Evolutionary conservation across 2,797 vertebrate genomes (phyloP).

Genomic region (Myripristis jacobus): DNA sequence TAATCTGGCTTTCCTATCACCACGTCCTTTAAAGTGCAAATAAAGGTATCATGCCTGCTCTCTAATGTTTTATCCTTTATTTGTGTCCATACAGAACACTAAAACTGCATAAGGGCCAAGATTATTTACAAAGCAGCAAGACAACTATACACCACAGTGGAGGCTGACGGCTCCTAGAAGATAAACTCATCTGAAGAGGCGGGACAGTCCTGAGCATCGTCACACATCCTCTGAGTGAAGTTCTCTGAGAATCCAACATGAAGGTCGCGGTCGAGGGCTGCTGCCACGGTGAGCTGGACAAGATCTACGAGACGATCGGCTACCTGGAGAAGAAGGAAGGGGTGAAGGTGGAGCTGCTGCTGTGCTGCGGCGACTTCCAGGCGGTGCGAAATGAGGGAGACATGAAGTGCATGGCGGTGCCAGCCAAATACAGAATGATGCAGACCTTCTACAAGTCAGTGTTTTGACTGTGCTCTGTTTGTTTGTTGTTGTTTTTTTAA

Average conservation of each 20-base stretch:
- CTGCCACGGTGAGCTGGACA: constrained; percentile 97
- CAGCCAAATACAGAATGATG: constrained; percentile 93
- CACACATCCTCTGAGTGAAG: constrained; percentile 2
- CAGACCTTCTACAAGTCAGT: constrained; percentile 97
- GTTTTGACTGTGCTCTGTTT: constrained; percentile 1
- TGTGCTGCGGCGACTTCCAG: constrained; percentile 98
- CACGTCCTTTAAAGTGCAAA: neutral
- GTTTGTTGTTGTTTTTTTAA: neutral
- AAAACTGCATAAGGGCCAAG: neutral
- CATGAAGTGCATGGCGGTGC: constrained; percentile 95
- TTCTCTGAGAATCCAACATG: constrained; percentile 78
- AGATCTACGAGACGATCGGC: constrained; percentile 94
- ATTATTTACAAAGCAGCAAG: neutral
- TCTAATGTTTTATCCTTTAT: neutral
- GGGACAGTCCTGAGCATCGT: neutral
- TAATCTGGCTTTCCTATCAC: neutral
- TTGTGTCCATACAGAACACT: constrained; percentile 1
- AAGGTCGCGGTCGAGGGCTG: constrained; percentile 97
- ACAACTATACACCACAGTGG: neutral
- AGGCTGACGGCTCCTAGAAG: neutral
- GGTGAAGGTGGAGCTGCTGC: constrained; percentile 89
- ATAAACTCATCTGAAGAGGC: neutral
- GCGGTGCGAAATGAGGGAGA: constrained; percentile 96
- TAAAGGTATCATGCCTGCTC: neutral
- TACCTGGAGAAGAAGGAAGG: constrained; percentile 89